These are phyloP conservation scores for Cyclura pinguis DNA, from an alignment of 2,797 vertebrate species.

Conservation along the genomic window DNA sequence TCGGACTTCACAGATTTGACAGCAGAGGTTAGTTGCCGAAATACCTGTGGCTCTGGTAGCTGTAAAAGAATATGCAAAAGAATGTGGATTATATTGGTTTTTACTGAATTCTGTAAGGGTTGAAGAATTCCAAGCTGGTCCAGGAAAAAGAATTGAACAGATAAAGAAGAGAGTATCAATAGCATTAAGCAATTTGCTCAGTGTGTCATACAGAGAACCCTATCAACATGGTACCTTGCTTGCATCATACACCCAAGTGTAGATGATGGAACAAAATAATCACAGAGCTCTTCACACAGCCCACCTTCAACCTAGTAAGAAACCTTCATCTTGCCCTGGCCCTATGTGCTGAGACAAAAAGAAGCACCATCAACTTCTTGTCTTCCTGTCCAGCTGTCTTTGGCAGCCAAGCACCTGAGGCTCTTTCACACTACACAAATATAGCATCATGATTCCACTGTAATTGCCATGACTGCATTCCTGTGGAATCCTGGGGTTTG, in stretches of 20 bases:
- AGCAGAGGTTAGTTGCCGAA: background rate
- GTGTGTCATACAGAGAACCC: background rate
- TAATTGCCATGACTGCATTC: too few relatives aligned
- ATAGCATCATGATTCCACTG: too few relatives aligned
- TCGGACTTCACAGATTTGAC: background rate
- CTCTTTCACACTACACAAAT: too few relatives aligned
- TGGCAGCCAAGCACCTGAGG: too few relatives aligned
- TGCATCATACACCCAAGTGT: background rate
- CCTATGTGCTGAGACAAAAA: background rate
- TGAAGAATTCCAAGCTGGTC: background rate
- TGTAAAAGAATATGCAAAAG: background rate
- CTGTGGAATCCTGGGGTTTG: too few relatives aligned
- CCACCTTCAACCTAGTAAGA: background rate
- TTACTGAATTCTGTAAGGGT: background rate
- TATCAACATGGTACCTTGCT: background rate
- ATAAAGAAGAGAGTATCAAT: background rate
- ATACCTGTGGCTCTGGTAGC: background rate
- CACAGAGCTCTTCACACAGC: background rate
- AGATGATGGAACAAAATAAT: background rate
- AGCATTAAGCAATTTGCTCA: background rate
- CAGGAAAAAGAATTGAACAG: background rate
- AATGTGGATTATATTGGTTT: background rate
- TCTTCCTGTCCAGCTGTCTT: too few relatives aligned
- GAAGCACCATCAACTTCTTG: background rate
- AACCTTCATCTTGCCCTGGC: background rate